Percentiles rank a stretch among this genome's conserved stretches.
phyloP scores from a whole-genome alignment of 1,140 invertebrate genomes.

The Sminthurides bifidus region DNA sequence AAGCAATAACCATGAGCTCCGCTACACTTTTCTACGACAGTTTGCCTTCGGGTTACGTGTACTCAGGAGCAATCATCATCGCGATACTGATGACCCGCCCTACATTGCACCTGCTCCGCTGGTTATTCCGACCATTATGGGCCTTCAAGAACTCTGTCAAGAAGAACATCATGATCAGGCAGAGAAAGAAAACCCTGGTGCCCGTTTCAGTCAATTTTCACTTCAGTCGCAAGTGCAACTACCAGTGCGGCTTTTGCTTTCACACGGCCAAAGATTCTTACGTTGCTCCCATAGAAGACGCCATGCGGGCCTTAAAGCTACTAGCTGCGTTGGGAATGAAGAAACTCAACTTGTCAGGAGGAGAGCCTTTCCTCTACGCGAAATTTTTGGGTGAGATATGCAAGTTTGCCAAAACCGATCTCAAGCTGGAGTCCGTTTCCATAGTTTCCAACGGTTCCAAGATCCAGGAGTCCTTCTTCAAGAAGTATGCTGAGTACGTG shows the following conservation, averaged over 20 bases:
- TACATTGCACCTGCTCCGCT: too few species aligned
- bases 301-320: conserved; percentile 36
- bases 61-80: too few species aligned
- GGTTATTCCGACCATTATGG: too few species aligned
- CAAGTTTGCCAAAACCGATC: conserved; percentile 36
- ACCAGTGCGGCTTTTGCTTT: conserved; percentile 40
- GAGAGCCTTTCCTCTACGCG: conserved; percentile 39
- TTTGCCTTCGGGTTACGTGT: too few species aligned
- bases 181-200: too few species aligned
- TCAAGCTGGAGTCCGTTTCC: conserved; percentile 37
- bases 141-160: too few species aligned
- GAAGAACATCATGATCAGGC: too few species aligned
- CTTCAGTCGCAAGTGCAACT: conserved; percentile 40
- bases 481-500: conserved; percentile 35
- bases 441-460: conserved; percentile 41
- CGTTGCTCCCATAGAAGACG: conserved; percentile 36
- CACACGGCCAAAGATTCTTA: conserved; percentile 40
- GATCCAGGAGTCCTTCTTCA: conserved; percentile 37
- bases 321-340: conserved; percentile 38
- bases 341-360: conserved; percentile 39
- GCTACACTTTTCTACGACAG: too few species aligned
- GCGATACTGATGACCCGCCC: too few species aligned
- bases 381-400: conserved; percentile 37
- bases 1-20: too few species aligned
- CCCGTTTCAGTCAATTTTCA: conserved; percentile 40